Evolutionary conservation across 2,113 vertebrate genomes (phyloP).

Genomic region (Ifrita kowaldi): DNA sequence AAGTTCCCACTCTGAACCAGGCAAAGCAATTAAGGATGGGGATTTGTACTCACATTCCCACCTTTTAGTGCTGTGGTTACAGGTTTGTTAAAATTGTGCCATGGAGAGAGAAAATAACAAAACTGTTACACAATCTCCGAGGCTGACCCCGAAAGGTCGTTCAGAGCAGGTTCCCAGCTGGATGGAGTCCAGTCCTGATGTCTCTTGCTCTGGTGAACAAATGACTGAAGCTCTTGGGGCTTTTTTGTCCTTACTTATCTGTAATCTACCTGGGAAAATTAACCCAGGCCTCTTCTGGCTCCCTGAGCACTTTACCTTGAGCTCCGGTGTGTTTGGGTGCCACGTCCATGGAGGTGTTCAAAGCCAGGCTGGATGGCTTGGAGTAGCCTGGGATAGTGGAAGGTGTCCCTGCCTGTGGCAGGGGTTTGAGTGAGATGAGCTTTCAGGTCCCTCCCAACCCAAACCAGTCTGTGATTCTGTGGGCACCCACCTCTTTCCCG

Average conservation of each 20-base stretch:
- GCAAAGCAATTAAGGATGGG: slow-evolving; percentile 18
- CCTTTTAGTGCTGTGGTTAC: not conserved
- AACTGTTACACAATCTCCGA: not conserved
- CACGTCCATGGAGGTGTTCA: not conserved
- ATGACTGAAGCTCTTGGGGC: accelerated
- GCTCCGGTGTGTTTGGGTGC: not conserved
- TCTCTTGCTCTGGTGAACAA: not conserved
- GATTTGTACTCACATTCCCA: not conserved
- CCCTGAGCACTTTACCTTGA: not conserved
- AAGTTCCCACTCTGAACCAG: not conserved
- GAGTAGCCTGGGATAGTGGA: not conserved
- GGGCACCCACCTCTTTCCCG: not conserved
- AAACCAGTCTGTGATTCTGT: not conserved
- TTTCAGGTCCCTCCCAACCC: not conserved
- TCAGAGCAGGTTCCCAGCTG: not conserved
- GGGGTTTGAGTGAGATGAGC: not conserved
- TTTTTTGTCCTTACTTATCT: not conserved
- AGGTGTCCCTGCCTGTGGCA: not conserved
- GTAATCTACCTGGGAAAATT: not conserved
- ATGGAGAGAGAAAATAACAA: not conserved
- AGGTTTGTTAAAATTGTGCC: not conserved
- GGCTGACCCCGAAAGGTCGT: not conserved
- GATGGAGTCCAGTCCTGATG: not conserved
- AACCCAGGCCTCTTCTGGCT: not conserved
- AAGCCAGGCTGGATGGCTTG: not conserved